Conservation (phyloP, 2,888 invertebrate species). For the Argynnis bischoffii region DNA sequence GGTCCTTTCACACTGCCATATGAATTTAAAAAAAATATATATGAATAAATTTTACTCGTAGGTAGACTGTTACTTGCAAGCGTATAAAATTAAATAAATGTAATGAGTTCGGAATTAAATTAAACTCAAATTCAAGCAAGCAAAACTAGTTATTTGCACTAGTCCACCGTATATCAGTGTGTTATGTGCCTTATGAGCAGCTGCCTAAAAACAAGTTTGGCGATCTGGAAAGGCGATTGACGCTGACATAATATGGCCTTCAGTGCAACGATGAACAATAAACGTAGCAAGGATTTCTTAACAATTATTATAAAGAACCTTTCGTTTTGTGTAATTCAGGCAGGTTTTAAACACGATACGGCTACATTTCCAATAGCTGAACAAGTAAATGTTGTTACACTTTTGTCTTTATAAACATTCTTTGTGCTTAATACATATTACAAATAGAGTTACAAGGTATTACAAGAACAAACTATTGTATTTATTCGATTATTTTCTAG, state of each 20-base stretch:
- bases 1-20: not conserved
- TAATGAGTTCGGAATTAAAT: no score
- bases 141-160: no score
- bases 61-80: not conserved
- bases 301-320: constrained; percentile 32
- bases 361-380: not conserved
- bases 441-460: no score
- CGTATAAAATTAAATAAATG: no score
- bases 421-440: no score
- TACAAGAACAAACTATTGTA: no score
- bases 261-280: constrained; percentile 46
- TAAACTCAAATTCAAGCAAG: no score
- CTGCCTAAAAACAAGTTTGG: constrained; percentile 52
- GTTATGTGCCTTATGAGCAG: constrained; percentile 37
- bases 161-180: constrained; percentile 1
- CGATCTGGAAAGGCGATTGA: constrained; percentile 53
- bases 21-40: not conserved
- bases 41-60: not conserved
- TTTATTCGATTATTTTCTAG: no score
- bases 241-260: constrained; percentile 61
- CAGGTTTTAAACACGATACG: constrained; percentile 3
- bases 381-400: not conserved
- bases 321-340: constrained; percentile 28
- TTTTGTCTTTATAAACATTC: not conserved
- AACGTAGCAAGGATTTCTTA: constrained; percentile 45